Base-by-base conservation (phyloP, 1,140 invertebrate genomes). In the Drosophila obscura region DNA sequence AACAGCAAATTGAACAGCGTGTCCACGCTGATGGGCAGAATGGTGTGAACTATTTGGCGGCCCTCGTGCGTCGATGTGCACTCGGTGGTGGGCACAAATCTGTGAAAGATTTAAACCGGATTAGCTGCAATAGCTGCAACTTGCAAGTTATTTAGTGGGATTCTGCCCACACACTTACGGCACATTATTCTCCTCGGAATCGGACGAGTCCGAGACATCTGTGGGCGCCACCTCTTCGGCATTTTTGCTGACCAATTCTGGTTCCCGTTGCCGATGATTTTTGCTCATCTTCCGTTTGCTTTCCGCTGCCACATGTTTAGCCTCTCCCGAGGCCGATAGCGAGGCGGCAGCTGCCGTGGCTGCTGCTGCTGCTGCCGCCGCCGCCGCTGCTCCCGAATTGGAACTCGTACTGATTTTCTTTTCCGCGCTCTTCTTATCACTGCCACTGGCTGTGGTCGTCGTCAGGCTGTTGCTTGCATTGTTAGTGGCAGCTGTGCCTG, bases 1-100 rank as follows among this genome's bases (percentile, higher is more conserved):
- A 98, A 99, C 8, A 98, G 93, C 82, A 97, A 94, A n/a, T 96
- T 97, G 92, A 98, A 98, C 41, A 98, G 91, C 73, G 96, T 95
- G 93, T 98, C 97, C 67, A 98, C 95, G 91, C 96, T 95, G 59
- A 96, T 94, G 26, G 96, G 95, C 59, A 96, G 93, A 78, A 96
- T 95, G 78, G 95, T 94, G 53, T 95, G 94, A 67, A 96, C 92
- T 52, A 97, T 91, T 91, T 95, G 94, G 62, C 95, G 94, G 9
- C 97, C 96, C 59, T 96, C 95, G 92, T 98, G 97, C 7, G 93
- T 77, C 7, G 94, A 93, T 11, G 95, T 94, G 87, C 96, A 97
- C 73, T 92, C 91, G 61, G 92, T 75, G 16, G 92, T 91, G 74
- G 92, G 92, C 62, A 93, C 92, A 92, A 92, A 91, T 41, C 82